Percentiles rank a stretch among this genome's conserved stretches.
These are phyloP conservation scores for Chlorops oryzae DNA, from an alignment of 1,140 invertebrate genomes.

Conservation along the genomic window DNA sequence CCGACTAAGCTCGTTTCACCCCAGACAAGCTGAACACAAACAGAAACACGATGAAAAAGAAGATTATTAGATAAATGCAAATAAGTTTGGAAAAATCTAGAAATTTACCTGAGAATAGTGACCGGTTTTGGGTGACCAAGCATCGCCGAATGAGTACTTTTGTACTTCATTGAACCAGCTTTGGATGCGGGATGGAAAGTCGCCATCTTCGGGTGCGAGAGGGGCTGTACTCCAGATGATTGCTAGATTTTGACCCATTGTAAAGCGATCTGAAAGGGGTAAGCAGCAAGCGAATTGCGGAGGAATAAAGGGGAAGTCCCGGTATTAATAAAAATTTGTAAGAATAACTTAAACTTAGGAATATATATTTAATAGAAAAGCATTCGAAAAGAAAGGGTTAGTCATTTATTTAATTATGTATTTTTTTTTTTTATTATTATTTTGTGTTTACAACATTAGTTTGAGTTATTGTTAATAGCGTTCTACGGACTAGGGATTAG, in stretches of 20 bases:
- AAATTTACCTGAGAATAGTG: conserved; percentile 72
- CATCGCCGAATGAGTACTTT: conserved; percentile 60
- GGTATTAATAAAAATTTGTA: too few relatives aligned
- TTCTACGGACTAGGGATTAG: too few relatives aligned
- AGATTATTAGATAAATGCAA: neutral
- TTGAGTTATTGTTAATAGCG: too few relatives aligned
- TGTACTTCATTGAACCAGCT: conserved; percentile 77
- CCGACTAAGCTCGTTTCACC: conserved; percentile 69
- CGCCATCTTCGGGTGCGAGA: conserved; percentile 58
- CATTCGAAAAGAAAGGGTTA: too few relatives aligned
- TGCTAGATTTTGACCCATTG: conserved; percentile 76
- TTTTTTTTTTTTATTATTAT: too few relatives aligned
- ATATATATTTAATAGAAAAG: too few relatives aligned
- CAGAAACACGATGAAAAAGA: conserved; percentile 7
- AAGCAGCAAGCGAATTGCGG: too few relatives aligned
- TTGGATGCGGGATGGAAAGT: conserved; percentile 67
- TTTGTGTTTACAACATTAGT: too few relatives aligned
- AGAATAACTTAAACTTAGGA: too few relatives aligned
- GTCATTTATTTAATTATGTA: too few relatives aligned
- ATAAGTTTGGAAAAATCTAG: conserved; percentile 4
- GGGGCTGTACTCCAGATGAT: conserved; percentile 69
- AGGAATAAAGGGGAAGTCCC: too few relatives aligned
- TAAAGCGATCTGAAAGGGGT: conserved; percentile 67
- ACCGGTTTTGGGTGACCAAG: conserved; percentile 61
- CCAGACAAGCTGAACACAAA: conserved; percentile 65